Base-by-base conservation (phyloP, 2,113 vertebrate species). In the Urocitellus parryii region DNA sequence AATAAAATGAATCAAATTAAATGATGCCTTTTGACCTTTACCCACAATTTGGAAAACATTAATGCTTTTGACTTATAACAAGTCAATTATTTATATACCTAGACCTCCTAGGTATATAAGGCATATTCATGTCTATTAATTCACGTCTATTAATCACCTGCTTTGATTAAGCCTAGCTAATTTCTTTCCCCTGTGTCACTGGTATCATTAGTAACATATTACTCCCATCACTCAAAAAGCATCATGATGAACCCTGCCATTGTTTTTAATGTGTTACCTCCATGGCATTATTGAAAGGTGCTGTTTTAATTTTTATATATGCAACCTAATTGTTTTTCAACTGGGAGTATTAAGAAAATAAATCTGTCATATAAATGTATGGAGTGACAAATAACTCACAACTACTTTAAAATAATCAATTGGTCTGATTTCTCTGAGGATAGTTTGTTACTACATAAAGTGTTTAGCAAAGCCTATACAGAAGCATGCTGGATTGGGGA, bases 1-100 rank as follows among this genome's bases (percentile, higher is more conserved):
- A 98, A 96, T 96, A 97, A 96, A 95, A 97, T 97, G 81, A 98
- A 97, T 98, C 92, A 98, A 98, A 92, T n/a, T 92, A 98, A 98
- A 85, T 95, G 72, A 32, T 97, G 4, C 63, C 96, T 98, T 97
- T 98, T 95, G 90, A 97, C 91, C 70, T 98, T 98, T 97, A 95
- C 58, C 37, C 67, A 94, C 42, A 95, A 72, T 95, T 97, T 86
- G 87, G n/a, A 89, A 91, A 97, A 96, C 91, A 82, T 74, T 96
- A 97, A 97, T 95, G 34, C 29, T 95, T 73, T 88, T 98, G 93
- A 74, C 82, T 97, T 76, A 95, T 91, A 98, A 97, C 34, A 98
- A 96, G 70, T 87, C 94, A 96, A 94, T 97, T 91, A 96, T 97
- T 97, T 92, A 92, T 96, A 42, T 42, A 4, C 39, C 97, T 97